Conservation (phyloP, 2,113 vertebrate genomes). For the Sterna hirundo region DNA sequence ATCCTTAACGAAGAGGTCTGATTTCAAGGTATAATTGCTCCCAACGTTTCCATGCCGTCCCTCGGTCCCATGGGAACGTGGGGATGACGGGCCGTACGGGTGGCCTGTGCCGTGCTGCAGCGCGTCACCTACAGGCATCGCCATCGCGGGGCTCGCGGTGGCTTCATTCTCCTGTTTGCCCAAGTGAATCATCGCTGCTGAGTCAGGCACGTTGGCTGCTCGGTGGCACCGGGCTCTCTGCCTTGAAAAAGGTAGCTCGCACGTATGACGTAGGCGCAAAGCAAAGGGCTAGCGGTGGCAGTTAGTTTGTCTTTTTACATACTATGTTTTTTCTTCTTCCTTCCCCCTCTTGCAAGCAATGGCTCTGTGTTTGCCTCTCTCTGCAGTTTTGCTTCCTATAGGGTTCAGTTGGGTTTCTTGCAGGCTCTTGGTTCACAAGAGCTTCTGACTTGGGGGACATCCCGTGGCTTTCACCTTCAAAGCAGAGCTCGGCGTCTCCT, state of each 20-base stretch:
- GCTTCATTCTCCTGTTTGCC: constrained; percentile 25
- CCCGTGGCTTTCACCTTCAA: neutral
- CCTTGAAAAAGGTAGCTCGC: neutral
- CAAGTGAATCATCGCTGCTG: neutral
- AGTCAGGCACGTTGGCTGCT: neutral
- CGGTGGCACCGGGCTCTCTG: rapidly evolving
- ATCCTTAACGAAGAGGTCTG: neutral
- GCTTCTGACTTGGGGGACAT: neutral
- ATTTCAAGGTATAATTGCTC: neutral
- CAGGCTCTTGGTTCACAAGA: neutral
- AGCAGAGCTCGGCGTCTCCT: neutral
- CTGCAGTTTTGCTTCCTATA: neutral
- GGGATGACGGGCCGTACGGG: rapidly evolving
- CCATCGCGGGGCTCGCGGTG: rapidly evolving
- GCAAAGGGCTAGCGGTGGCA: neutral
- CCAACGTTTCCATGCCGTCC: rapidly evolving
- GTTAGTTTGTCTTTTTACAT: neutral
- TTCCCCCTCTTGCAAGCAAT: neutral
- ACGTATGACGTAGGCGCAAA: neutral
- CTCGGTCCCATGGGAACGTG: rapidly evolving
- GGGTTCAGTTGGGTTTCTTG: neutral
- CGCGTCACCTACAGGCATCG: neutral
- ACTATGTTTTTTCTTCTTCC: neutral
- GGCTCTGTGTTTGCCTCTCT: neutral
- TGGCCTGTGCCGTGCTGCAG: neutral